A percentile compares a stretch with the other conserved stretches of the same genome.
Evolutionary conservation across 1,140 invertebrate species (phyloP).

Genomic region (Lasaia peninsularis): DNA sequence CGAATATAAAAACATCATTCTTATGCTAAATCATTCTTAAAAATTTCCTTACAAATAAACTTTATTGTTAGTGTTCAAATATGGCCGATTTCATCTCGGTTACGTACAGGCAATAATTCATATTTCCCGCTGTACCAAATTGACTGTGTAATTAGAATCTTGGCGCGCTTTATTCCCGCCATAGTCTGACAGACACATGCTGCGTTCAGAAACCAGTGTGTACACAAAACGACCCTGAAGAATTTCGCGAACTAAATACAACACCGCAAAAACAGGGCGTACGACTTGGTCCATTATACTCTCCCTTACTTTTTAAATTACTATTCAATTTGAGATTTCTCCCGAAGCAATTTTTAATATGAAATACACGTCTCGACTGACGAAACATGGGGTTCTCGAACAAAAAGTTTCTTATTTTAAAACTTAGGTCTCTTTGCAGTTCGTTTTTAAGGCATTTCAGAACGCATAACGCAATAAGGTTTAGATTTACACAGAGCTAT

Average conservation of each 20-base stretch:
- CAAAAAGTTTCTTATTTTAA: conserved; percentile 54
- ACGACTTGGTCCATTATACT: conserved; percentile 56
- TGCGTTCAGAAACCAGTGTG: conserved; percentile 67
- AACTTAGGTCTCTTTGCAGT: conserved; percentile 44
- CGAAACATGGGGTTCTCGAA: conserved; percentile 53
- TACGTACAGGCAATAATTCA: conserved; percentile 67
- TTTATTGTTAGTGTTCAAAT: conserved; percentile 51
- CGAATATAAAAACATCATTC: conserved; percentile 45
- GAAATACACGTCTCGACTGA: conserved; percentile 65
- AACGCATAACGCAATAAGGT: conserved; percentile 55
- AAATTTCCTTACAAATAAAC: conserved; percentile 43
- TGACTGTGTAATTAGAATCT: conserved; percentile 74
- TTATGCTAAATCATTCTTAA: conserved; percentile 51
- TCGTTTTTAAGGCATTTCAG: conserved; percentile 35
- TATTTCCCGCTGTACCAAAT: conserved; percentile 68
- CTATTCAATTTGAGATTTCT: conserved; percentile 74
- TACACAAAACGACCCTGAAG: conserved; percentile 65
- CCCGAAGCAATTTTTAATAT: conserved; percentile 68
- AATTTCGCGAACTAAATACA: conserved; percentile 71
- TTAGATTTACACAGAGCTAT: conserved; percentile 40
- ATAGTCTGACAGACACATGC: conserved; percentile 60
- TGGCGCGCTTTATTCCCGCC: conserved; percentile 49
- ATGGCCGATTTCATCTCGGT: conserved; percentile 66
- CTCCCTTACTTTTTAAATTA: conserved; percentile 67
- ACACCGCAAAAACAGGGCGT: conserved; percentile 74